Conservation (phyloP, 2,113 vertebrate genomes). For the Eulemur macaco region DNA sequence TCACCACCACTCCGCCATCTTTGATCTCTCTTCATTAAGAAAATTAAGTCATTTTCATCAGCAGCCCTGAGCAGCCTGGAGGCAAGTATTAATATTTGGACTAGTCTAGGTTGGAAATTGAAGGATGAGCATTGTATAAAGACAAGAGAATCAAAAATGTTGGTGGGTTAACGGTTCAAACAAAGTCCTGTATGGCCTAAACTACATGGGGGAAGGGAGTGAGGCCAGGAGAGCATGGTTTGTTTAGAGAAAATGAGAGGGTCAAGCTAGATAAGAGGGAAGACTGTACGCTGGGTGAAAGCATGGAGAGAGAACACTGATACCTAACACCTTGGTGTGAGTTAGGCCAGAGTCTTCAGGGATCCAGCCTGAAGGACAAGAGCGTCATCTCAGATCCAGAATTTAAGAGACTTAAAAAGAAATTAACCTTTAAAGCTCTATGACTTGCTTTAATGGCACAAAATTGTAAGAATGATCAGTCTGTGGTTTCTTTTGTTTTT, state of each 20-base stretch:
- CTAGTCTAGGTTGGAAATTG: not conserved
- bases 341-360: not conserved
- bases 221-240: not conserved
- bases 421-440: not conserved
- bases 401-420: not conserved
- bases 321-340: not conserved
- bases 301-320: not conserved
- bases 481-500: not conserved
- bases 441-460: not conserved
- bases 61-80: not conserved
- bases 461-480: not conserved
- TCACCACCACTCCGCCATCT: too few relatives aligned
- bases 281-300: not conserved
- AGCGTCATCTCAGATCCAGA: not conserved
- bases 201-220: not conserved
- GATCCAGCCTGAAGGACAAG: not conserved
- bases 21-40: not conserved
- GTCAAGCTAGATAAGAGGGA: not conserved
- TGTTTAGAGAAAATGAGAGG: not conserved
- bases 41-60: not conserved
- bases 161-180: not conserved
- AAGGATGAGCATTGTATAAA: not conserved
- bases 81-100: not conserved
- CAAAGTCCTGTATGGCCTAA: not conserved
- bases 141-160: not conserved